phyloP scores from a whole-genome alignment of 2,888 invertebrate species.

The Napeogenes inachia region DNA sequence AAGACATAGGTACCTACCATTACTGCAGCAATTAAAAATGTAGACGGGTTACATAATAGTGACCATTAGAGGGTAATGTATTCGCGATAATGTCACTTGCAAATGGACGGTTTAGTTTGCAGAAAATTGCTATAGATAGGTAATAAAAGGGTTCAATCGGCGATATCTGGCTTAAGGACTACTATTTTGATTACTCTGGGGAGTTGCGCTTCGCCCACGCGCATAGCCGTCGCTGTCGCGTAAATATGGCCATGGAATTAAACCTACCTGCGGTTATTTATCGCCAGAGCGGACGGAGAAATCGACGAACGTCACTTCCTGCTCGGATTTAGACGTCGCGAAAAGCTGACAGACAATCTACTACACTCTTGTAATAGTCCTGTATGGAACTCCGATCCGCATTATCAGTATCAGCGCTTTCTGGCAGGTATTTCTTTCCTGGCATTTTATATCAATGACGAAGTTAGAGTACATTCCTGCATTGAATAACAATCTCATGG shows the following conservation, averaged over 20 bases:
- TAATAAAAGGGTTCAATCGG: slow-evolving; percentile 37
- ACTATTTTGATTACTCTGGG: slow-evolving; percentile 51
- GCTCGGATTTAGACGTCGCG: slow-evolving; percentile 49
- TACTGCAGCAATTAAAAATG: slow-evolving; percentile 27
- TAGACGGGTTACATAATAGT: slow-evolving; percentile 22
- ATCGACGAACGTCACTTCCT: slow-evolving; percentile 59
- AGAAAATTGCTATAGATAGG: slow-evolving; percentile 32
- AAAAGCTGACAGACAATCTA: slow-evolving; percentile 47
- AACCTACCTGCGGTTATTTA: slow-evolving; percentile 71
- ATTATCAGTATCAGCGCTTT: slow-evolving; percentile 39
- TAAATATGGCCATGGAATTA: slow-evolving; percentile 69
- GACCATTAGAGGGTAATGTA: slow-evolving; percentile 19
- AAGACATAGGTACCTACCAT: slow-evolving; percentile 21
- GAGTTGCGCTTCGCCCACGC: slow-evolving; percentile 44
- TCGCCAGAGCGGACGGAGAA: slow-evolving; percentile 39
- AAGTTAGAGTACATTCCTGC: not conserved
- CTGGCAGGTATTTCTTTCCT: slow-evolving; percentile 24
- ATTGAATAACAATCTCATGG: not conserved
- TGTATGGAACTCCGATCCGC: slow-evolving; percentile 58
- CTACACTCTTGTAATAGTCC: slow-evolving; percentile 53
- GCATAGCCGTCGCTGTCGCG: slow-evolving; percentile 46
- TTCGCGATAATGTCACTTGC: slow-evolving; percentile 26
- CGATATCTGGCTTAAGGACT: slow-evolving; percentile 47
- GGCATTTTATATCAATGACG: not conserved
- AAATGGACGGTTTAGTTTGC: slow-evolving; percentile 24